Base-by-base conservation (phyloP, 2,888 invertebrate species). In the Nomada flava region DNA sequence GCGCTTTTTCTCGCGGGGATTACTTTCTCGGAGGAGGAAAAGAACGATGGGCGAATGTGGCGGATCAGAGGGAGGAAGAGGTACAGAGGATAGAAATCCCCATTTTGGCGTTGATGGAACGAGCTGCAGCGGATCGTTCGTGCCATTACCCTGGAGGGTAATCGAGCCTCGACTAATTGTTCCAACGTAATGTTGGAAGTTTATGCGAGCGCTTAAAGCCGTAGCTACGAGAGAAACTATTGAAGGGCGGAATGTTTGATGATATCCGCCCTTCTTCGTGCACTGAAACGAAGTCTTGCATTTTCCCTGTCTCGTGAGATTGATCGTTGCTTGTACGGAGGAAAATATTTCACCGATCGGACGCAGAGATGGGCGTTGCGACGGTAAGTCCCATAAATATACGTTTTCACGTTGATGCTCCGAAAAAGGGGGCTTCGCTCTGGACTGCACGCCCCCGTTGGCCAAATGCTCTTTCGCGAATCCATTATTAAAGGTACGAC, bases 101-200 rank as follows among this genome's bases (percentile, higher is more conserved):
- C 57, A 63, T 71, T 80, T 47, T 53, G 67, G 62, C 67, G n/a
- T 44, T 52, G 76, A 20, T 70, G 52, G 26, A 70, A 71, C 78
- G 59, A 79, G 53, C 26, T 18, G 11, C 42, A 13, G 5, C 52
- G 67, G 53, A 68, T 50, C 62, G 60, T 71, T 13, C 50, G 2
- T 52, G 47, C 55, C 78, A 36, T 55, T 55, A 10, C 20, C 47
- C 50, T 18, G 10, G 15, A 52, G 50, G 42, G 44, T 74, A 83
- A 86, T 81, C 81, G 68, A 81, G 68, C 53, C 23, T 13, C 73
- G 68, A 67, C 59, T 82, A 84, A 87, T 87, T 87, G 84, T 80
- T 84, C 70, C 53, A 55, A 62, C 74, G 72, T 76, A 78, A 87
- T 86, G 73, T 26, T 26, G 20, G 70, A 86, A 87, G 76, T 87